These are phyloP conservation scores for Microcebus jonahi DNA, from an alignment of 2,113 vertebrate species.

Conservation along the genomic window DNA sequence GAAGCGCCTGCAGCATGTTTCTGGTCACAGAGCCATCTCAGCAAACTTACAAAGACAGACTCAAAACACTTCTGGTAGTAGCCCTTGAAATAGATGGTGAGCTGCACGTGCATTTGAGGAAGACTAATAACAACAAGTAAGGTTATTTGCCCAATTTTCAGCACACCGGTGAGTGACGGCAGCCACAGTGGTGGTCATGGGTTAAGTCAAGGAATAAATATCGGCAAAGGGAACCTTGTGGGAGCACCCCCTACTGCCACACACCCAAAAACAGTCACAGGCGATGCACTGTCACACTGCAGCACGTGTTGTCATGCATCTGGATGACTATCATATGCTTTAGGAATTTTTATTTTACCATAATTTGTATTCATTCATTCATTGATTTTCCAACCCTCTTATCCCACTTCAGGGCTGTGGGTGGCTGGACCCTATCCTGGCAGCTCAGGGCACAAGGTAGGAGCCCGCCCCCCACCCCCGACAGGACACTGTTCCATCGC, in stretches of 20 bases:
- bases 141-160: background rate
- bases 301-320: background rate
- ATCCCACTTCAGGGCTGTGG: background rate
- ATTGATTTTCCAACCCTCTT: background rate
- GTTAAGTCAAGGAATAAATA: background rate
- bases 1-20: background rate
- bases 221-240: background rate
- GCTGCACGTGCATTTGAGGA: background rate
- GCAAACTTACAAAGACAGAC: background rate
- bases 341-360: background rate
- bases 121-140: background rate
- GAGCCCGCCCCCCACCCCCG: background rate
- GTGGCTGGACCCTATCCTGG: background rate
- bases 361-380: background rate
- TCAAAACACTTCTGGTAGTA: background rate
- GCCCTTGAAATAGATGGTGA: background rate
- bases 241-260: background rate
- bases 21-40: background rate
- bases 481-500: background rate
- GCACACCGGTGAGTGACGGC: background rate
- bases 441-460: background rate
- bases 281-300: background rate
- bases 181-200: background rate
- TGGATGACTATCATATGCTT: background rate
- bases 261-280: background rate